A percentile compares a stretch with the other conserved stretches of the same genome.
Evolutionary conservation across 2,888 invertebrate genomes (phyloP).

Genomic region (Meloe dianella): DNA sequence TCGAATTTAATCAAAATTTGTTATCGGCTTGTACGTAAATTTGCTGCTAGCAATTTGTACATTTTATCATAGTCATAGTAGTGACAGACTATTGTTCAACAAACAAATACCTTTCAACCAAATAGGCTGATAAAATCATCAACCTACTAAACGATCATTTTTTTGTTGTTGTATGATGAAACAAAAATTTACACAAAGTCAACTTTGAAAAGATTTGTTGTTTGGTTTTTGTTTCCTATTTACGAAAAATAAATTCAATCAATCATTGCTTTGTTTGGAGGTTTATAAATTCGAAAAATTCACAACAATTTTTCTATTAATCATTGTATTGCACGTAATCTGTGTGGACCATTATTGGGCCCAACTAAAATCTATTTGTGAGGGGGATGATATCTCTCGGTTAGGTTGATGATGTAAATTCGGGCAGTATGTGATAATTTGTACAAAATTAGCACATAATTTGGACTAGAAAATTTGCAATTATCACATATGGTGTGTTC

Average conservation of each 20-base stretch:
- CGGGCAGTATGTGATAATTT: constrained; percentile 44
- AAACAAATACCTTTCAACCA: not conserved
- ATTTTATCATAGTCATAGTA: not conserved
- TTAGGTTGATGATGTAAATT: constrained; percentile 36
- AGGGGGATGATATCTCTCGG: constrained; percentile 28
- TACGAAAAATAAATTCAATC: not conserved
- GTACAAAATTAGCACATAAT: constrained; percentile 39
- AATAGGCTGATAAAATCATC: constrained; percentile 4
- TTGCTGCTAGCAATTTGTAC: not conserved
- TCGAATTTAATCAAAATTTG: not conserved
- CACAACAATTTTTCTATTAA: not conserved
- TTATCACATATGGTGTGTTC: not conserved
- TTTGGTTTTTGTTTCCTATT: not conserved
- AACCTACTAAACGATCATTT: not conserved
- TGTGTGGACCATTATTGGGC: not conserved
- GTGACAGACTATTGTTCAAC: not conserved
- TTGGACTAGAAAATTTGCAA: not conserved
- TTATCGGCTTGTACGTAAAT: not conserved
- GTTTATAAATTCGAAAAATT: not conserved
- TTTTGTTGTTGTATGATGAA: not conserved
- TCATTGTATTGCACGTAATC: not conserved
- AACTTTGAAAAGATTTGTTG: not conserved
- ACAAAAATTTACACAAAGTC: not conserved
- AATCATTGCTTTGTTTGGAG: not conserved
- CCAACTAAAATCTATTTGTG: not conserved